Percentiles rank a stretch among this genome's conserved stretches.
phyloP scores from a whole-genome alignment of 23 tunicate genomes.

The Trididemnum clinides region DNA sequence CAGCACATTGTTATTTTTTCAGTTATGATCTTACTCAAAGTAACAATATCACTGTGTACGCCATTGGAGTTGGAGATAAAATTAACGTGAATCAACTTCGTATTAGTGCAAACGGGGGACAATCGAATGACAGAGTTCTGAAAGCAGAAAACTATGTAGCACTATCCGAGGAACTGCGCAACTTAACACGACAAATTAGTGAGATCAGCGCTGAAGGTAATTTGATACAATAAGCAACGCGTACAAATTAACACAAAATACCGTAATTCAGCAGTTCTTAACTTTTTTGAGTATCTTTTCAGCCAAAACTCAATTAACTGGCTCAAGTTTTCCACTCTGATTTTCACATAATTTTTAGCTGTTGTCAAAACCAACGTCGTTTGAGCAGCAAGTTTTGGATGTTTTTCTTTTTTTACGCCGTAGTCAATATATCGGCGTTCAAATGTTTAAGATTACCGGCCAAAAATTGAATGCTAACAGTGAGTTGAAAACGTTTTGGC shows the following conservation, averaged over 20 bases:
- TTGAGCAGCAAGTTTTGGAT: no score
- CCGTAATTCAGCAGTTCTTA: no score
- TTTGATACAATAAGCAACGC: neutral
- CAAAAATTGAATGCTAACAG: no score
- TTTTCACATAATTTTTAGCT: no score
- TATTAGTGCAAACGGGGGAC: conserved; percentile 17
- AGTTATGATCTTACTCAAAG: neutral
- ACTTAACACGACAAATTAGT: neutral
- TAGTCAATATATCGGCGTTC: no score
- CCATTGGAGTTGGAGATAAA: neutral
- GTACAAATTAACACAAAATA: neutral
- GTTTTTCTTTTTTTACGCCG: no score
- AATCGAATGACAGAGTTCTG: neutral
- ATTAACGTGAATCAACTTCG: neutral
- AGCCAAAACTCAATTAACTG: no score
- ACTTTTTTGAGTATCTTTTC: no score
- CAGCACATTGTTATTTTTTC: neutral
- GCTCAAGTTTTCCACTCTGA: no score
- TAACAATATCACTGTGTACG: neutral
- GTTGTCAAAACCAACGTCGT: no score
- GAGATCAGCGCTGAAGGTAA: neutral
- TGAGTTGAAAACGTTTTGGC: no score
- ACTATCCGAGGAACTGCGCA: neutral
- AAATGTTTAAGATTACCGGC: no score
- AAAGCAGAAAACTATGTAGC: neutral